phyloP scores from a whole-genome alignment of 1,140 invertebrate genomes.

The Capitella teleta region DNA sequence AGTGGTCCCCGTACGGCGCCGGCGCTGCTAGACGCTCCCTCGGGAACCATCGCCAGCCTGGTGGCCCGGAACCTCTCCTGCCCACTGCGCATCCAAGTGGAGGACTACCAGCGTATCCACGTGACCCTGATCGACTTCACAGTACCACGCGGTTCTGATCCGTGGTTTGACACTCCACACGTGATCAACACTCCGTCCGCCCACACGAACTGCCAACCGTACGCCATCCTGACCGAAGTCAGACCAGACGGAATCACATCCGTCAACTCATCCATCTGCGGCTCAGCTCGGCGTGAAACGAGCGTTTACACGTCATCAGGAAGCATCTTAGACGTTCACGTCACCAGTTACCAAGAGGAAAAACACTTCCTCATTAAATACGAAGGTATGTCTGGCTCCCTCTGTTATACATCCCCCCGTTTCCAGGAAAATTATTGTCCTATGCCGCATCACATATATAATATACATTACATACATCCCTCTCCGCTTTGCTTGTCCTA shows the following conservation, averaged over 20 bases:
- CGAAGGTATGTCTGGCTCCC: background rate
- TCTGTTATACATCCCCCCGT: too few species aligned
- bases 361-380: slow-evolving; percentile 4
- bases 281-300: background rate
- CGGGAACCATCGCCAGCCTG: slow-evolving; percentile 2
- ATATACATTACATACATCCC: too few species aligned
- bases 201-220: background rate
- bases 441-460: too few species aligned
- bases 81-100: background rate
- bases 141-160: background rate
- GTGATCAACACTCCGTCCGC: background rate
- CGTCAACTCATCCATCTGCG: slow-evolving; percentile 5
- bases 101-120: slow-evolving; percentile 5
- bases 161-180: background rate
- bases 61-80: slow-evolving; percentile 2
- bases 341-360: background rate
- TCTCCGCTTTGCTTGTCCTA: too few species aligned
- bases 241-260: background rate
- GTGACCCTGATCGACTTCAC: slow-evolving; percentile 9
- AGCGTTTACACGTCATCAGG: background rate
- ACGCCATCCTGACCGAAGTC: background rate
- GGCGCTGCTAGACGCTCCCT: background rate
- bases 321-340: background rate
- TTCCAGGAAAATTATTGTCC: too few species aligned
- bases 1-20: background rate